Conservation (phyloP, 1,140 invertebrate genomes). For the Schlechtendalia chinensis region DNA sequence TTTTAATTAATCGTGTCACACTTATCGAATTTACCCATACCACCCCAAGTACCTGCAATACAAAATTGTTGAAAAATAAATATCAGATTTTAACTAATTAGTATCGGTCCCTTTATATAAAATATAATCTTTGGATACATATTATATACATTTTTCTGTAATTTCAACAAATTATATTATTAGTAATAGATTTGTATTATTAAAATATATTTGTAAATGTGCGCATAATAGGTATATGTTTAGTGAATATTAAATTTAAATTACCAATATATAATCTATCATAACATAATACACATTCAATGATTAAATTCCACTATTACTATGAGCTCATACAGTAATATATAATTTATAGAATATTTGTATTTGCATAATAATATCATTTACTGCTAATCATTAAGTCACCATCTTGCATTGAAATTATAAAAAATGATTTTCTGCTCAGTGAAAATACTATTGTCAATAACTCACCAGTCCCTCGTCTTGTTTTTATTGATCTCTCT, state of each 20-base stretch:
- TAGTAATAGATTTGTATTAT: conserved; percentile 16
- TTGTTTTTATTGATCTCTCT: conserved; percentile 45
- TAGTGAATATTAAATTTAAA: conserved; percentile 16
- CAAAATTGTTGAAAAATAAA: conserved; percentile 32
- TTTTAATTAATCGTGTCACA: conserved; percentile 36
- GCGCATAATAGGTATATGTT: too few species aligned
- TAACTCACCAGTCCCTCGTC: background rate
- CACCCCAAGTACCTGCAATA: conserved; percentile 46
- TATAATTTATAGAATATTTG: too few species aligned
- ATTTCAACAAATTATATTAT: conserved; percentile 2
- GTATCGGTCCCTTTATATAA: conserved; percentile 11
- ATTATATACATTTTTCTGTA: conserved; percentile 4
- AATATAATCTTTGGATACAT: conserved; percentile 9
- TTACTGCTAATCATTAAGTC: background rate
- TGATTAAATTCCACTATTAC: background rate
- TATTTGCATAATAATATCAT: background rate
- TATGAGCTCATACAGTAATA: background rate
- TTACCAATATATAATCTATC: background rate
- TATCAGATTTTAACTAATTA: conserved; percentile 41
- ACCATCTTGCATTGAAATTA: background rate
- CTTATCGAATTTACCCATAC: conserved; percentile 43
- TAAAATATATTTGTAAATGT: background rate
- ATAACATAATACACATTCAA: background rate
- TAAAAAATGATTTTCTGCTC: background rate
- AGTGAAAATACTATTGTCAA: background rate